Percentiles rank a stretch among this genome's conserved stretches.
These are phyloP conservation scores for Leptothorax acervorum DNA, from an alignment of 2,888 invertebrate genomes.

Conservation along the genomic window DNA sequence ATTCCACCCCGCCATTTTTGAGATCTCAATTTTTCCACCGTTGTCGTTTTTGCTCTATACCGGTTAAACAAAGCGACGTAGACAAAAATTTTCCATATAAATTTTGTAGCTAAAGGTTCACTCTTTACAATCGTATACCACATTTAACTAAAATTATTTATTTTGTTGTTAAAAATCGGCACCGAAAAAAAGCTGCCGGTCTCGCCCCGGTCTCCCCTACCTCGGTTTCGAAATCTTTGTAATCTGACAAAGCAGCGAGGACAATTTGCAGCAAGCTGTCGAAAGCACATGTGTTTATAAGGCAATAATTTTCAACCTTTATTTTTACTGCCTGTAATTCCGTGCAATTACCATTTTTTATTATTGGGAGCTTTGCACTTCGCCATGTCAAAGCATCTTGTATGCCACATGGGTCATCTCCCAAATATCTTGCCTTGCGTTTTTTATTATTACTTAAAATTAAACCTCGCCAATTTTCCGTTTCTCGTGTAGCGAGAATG, in stretches of 20 bases:
- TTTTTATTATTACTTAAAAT: not conserved
- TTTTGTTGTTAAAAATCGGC: no score
- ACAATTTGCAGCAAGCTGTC: not conserved
- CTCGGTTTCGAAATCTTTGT: not conserved
- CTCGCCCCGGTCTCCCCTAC: no score
- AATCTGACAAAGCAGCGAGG: not conserved
- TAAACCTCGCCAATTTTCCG: conserved; percentile 22
- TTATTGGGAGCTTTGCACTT: not conserved
- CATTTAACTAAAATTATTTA: no score
- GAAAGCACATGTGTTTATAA: conserved; percentile 3
- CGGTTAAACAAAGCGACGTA: no score
- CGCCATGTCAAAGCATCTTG: not conserved
- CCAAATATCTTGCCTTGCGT: not conserved
- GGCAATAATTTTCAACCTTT: not conserved
- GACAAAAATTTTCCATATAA: no score
- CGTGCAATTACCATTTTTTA: not conserved
- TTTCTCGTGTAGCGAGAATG: not conserved
- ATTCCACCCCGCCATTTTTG: no score
- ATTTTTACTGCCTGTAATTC: not conserved
- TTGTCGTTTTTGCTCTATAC: no score
- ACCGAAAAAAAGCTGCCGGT: no score
- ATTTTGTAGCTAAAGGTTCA: no score
- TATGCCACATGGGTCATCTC: not conserved
- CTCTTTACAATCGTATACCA: no score
- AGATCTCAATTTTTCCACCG: no score